Percentiles rank a stretch among this genome's conserved stretches.
These are phyloP conservation scores for Psophia crepitans DNA, from an alignment of 2,113 vertebrate species.

Conservation along the genomic window DNA sequence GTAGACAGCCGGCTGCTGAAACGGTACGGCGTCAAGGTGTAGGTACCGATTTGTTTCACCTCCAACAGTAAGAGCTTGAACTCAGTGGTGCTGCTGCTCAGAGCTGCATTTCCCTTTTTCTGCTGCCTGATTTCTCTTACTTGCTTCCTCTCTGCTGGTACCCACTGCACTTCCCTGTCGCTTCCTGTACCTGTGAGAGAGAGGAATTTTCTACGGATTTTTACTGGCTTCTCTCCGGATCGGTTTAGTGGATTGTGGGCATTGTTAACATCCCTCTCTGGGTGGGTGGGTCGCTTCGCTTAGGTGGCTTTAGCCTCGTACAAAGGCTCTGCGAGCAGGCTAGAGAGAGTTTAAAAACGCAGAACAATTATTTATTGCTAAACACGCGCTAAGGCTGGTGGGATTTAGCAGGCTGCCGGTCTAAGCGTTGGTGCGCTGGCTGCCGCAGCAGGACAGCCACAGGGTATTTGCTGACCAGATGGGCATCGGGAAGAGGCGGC, in stretches of 20 bases:
- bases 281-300: neutral
- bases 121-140: fast-evolving
- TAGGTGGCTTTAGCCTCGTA: neutral
- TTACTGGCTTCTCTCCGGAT: neutral
- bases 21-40: neutral
- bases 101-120: neutral
- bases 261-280: neutral
- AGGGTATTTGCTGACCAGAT: neutral
- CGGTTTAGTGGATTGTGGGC: neutral
- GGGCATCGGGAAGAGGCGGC: neutral
- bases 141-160: neutral
- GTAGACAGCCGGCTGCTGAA: neutral
- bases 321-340: neutral
- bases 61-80: neutral
- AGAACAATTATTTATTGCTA: neutral
- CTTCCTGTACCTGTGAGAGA: neutral
- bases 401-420: neutral
- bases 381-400: neutral
- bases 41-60: too few relatives aligned
- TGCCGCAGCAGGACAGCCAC: neutral
- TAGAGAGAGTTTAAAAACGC: neutral
- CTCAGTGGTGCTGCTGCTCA: fast-evolving
- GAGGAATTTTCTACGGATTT: neutral
- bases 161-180: neutral
- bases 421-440: neutral